Percentiles rank a stretch among this genome's conserved stretches.
phyloP scores from a whole-genome alignment of 1,140 invertebrate species.

The Atta colombica region DNA sequence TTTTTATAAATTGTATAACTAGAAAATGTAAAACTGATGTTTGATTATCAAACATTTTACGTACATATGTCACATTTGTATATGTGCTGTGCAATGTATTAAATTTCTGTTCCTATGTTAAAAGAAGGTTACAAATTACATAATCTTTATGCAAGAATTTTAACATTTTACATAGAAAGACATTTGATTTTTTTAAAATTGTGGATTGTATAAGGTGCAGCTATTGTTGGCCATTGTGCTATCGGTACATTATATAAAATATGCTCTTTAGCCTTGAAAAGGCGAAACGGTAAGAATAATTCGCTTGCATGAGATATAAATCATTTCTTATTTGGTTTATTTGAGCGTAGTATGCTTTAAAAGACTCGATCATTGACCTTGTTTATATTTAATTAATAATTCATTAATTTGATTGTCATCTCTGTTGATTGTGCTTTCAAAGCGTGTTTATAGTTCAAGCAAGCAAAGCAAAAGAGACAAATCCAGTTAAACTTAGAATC shows the following conservation, averaged over 20 bases:
- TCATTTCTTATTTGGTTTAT: no score
- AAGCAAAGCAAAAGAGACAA: conserved; percentile 28
- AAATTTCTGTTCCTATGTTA: neutral
- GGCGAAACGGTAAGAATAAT: conserved; percentile 63
- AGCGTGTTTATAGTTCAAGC: conserved; percentile 60
- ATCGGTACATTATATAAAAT: conserved; percentile 54
- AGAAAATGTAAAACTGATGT: no score
- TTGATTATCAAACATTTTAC: no score
- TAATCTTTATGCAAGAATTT: neutral
- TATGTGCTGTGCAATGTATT: neutral
- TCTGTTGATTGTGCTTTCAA: conserved; percentile 45
- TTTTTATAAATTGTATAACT: conserved; percentile 6
- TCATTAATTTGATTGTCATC: neutral
- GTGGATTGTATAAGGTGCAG: conserved; percentile 80
- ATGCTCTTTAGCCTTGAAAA: conserved; percentile 65
- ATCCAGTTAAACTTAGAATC: conserved; percentile 53
- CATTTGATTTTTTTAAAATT: neutral
- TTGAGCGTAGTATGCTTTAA: no score
- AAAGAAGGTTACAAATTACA: neutral
- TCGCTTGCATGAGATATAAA: neutral
- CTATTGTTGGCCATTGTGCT: conserved; percentile 85
- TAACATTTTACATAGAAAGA: neutral
- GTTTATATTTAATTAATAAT: no score
- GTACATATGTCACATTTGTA: no score
- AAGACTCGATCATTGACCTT: no score